Percentiles rank a stretch among this genome's conserved stretches.
These are phyloP conservation scores for Meloidogyne floridensis DNA, from an alignment of 1,140 invertebrate species.

Conservation along the genomic window DNA sequence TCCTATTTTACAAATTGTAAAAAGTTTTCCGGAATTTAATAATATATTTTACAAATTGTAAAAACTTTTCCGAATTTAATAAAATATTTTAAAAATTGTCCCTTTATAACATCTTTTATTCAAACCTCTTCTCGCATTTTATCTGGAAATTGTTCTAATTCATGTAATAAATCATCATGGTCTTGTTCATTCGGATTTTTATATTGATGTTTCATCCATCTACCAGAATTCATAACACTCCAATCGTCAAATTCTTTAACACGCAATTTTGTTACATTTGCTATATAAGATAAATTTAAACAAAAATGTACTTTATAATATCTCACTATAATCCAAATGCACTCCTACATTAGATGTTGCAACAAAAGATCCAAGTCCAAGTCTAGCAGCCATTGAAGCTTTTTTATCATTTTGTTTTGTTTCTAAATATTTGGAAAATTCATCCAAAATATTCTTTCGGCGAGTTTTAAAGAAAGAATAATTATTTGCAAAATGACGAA, in stretches of 20 bases:
- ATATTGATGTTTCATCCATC: constrained; percentile 32
- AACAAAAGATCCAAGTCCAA: constrained; percentile 43
- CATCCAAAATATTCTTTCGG: constrained; percentile 24
- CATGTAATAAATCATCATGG: constrained; percentile 35
- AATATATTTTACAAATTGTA: no score
- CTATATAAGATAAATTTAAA: constrained; percentile 27
- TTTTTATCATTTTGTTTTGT: constrained; percentile 9
- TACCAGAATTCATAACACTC: constrained; percentile 31
- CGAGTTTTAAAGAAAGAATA: constrained; percentile 36
- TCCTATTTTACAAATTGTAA: no score
- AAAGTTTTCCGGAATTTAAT: no score
- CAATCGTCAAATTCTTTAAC: constrained; percentile 44
- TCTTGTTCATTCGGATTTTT: constrained; percentile 54
- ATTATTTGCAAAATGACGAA: constrained; percentile 31
- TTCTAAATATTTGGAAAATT: constrained; percentile 28
- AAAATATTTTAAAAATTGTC: background rate
- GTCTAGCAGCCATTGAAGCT: constrained; percentile 20
- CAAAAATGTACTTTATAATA: constrained; percentile 29
- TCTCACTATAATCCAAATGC: constrained; percentile 30
- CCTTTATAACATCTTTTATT: background rate
- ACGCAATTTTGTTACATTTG: constrained; percentile 25
- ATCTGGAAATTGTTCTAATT: constrained; percentile 35
- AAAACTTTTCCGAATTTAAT: no score
- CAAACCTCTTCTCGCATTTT: constrained; percentile 39
- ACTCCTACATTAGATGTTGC: background rate